Conservation (phyloP, 2,888 invertebrate species). For the Syrista parreyssii region DNA sequence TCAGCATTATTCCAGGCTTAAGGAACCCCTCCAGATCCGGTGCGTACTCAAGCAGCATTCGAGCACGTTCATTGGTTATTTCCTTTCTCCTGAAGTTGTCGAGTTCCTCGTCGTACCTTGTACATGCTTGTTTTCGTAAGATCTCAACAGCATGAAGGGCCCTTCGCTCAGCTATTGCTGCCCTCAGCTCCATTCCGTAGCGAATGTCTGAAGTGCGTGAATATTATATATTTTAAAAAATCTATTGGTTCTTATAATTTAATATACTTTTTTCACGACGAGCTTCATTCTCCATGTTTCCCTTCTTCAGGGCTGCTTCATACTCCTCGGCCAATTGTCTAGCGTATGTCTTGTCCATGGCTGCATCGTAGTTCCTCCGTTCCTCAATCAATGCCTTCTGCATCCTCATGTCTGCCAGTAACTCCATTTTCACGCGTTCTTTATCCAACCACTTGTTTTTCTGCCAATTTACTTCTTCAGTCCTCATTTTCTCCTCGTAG, state of each 20-base stretch:
- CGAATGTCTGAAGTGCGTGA: slow-evolving; percentile 18
- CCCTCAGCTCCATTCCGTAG: slow-evolving; percentile 22
- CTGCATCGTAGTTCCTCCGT: slow-evolving; percentile 24
- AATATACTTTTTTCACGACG: slow-evolving; percentile 25
- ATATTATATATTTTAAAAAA: neutral
- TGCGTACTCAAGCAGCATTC: slow-evolving; percentile 28
- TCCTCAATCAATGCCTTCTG: slow-evolving; percentile 25
- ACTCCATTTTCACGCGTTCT: slow-evolving; percentile 24
- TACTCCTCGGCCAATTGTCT: slow-evolving; percentile 33
- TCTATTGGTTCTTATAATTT: too few species aligned
- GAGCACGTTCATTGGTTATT: slow-evolving; percentile 26
- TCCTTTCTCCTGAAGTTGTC: slow-evolving; percentile 15
- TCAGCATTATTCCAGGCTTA: slow-evolving; percentile 11
- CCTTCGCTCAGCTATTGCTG: slow-evolving; percentile 11
- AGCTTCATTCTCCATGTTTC: slow-evolving; percentile 19
- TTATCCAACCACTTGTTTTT: slow-evolving; percentile 18
- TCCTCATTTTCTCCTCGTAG: slow-evolving; percentile 27
- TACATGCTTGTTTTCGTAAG: slow-evolving; percentile 15
- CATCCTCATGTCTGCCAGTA: slow-evolving; percentile 32
- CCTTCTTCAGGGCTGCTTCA: slow-evolving; percentile 20
- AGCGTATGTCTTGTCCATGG: slow-evolving; percentile 35
- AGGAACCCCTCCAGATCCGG: slow-evolving; percentile 19
- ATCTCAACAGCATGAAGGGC: slow-evolving; percentile 21
- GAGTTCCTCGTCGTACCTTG: slow-evolving; percentile 8
- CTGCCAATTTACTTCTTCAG: slow-evolving; percentile 13